Base-by-base conservation (phyloP, 2,113 vertebrate genomes). In the Xiphias gladius region DNA sequence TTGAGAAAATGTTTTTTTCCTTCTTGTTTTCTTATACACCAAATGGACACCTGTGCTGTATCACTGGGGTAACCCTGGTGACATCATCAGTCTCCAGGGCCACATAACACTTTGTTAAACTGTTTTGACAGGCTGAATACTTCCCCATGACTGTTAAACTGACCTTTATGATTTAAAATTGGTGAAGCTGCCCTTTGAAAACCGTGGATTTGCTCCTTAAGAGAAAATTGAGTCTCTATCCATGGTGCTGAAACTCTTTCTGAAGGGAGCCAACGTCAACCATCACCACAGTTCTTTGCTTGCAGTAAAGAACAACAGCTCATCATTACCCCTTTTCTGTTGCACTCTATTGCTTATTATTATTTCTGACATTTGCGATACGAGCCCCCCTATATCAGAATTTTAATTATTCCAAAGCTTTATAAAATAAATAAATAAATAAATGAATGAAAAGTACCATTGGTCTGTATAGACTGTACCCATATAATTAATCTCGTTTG, bases 241-340 rank as follows among this genome's bases (percentile, higher is more conserved):
- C 79, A 0, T 82, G 85, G 88, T 89, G 62, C 85, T 89, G 82
- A 87, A 85, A 0, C 28, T 73, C 5, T 20, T 10, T 20, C 5
- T 11, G 0, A 35, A 26, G 14, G 20, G 7, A 59, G 39, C 22
- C 22, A 28, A 10, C 63, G n/a, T 32, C 30, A 41, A 28, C 26
- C 11, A 0, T 48, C 12, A 5, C 58, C 2, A 7, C 39, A 58
- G 28, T 26, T 26, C 46, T 73, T 55, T 35, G 39, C 16, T 37
- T 35, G 26, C 20, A 52, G 4, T 35, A 17, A 20, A 19, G 20
- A 52, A 22, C 7, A 8, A 20, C 48, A 50, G 48, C 7, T 5
- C 17, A 26, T 24, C 41, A 63, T 26, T 12, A n/a, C 30, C 61
- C 30, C 20, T 46, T n/a, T 32, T 68, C 3, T 14, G 1, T 39